Percentiles rank a stretch among this genome's conserved stretches.
Evolutionary conservation across 2,113 vertebrate species (phyloP).

Genomic region (Cepphus grylle): DNA sequence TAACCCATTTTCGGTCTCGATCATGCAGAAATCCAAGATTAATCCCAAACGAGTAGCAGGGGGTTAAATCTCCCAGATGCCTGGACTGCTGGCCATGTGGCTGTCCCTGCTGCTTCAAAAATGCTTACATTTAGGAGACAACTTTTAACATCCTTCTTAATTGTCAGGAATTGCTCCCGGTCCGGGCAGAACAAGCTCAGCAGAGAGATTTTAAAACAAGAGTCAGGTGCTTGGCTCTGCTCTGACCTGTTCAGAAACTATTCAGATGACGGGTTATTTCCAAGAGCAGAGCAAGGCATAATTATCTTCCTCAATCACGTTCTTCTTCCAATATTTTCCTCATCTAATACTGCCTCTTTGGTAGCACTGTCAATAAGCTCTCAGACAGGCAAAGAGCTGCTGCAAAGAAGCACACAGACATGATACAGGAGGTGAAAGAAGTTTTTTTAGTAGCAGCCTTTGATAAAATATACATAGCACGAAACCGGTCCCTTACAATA

Average conservation of each 20-base stretch:
- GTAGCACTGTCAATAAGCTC: neutral
- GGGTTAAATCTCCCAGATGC: neutral
- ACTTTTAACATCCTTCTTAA: neutral
- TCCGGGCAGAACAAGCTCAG: neutral
- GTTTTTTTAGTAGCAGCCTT: neutral
- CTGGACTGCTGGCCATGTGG: neutral
- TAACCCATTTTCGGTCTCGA: neutral
- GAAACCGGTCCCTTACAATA: neutral
- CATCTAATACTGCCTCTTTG: neutral
- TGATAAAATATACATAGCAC: rapidly evolving
- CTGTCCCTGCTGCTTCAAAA: neutral
- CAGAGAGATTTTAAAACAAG: neutral
- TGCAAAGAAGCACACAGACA: neutral
- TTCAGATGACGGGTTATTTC: neutral
- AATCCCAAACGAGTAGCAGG: neutral
- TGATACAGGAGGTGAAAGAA: rapidly evolving
- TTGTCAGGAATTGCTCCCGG: neutral
- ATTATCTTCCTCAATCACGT: neutral
- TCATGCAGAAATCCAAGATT: neutral
- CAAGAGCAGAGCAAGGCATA: neutral
- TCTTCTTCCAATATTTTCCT: neutral
- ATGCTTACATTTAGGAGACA: neutral
- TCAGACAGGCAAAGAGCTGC: neutral
- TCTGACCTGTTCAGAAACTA: neutral
- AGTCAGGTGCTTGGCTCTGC: neutral